Percentiles rank a stretch among this genome's conserved stretches.
These are phyloP conservation scores for Aproaerema taeniolella DNA, from an alignment of 2,888 invertebrate species.

Conservation along the genomic window DNA sequence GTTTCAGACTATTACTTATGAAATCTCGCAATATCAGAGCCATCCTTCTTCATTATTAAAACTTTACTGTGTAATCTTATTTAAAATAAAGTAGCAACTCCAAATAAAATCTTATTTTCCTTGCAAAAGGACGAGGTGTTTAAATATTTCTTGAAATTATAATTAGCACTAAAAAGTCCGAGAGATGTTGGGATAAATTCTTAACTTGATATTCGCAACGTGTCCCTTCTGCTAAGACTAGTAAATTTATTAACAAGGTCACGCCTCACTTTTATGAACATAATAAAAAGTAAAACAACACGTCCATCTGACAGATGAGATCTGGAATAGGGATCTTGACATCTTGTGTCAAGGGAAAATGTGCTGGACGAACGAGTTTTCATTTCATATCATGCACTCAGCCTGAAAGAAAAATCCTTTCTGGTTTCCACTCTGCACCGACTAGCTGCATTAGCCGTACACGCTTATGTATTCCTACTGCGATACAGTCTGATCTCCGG, in stretches of 20 bases:
- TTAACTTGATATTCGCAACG: slow-evolving; percentile 45
- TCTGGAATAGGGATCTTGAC: slow-evolving; percentile 51
- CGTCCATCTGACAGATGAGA: slow-evolving; percentile 64
- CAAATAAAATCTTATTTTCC: background rate
- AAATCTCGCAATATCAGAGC: background rate
- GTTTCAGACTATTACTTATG: too few species aligned
- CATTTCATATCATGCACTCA: background rate
- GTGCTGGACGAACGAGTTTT: slow-evolving; percentile 10
- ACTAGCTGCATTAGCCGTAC: too few species aligned
- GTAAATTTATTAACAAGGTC: slow-evolving; percentile 50
- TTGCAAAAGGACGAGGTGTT: background rate
- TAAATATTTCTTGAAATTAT: slow-evolving; percentile 16
- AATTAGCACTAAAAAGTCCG: slow-evolving; percentile 27
- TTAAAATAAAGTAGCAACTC: too few species aligned
- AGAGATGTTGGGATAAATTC: slow-evolving; percentile 29
- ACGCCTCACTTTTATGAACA: slow-evolving; percentile 55
- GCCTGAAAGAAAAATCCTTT: slow-evolving; percentile 2
- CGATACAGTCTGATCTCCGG: too few species aligned
- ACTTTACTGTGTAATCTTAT: too few species aligned
- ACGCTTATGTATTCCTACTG: too few species aligned
- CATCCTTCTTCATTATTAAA: background rate
- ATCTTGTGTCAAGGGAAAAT: slow-evolving; percentile 25
- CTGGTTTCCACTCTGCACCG: too few species aligned
- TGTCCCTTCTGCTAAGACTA: slow-evolving; percentile 28
- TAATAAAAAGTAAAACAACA: slow-evolving; percentile 65